Base-by-base conservation (phyloP, 2,113 vertebrate species). In the Nestor notabilis region DNA sequence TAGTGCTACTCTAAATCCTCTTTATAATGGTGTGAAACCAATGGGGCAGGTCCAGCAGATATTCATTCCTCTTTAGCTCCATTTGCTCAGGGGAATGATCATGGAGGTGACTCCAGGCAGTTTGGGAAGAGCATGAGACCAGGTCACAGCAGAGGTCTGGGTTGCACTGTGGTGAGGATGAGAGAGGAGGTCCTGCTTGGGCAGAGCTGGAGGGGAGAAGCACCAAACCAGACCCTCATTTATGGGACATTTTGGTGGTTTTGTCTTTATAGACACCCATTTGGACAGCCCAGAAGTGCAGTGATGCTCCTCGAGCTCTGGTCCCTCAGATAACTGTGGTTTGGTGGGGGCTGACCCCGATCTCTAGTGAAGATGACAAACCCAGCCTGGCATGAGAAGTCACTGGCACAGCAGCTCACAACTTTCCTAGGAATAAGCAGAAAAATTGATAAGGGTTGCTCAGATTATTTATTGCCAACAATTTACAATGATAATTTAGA, bases 91-190 rank as follows among this genome's bases (percentile, higher is more conserved):
- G 39, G 0, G 8, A 33, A 39, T 11, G 2, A 14, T 18, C 5
- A 0, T 5, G 1, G 79, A 9, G 39, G 33, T 14, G 75, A 10
- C 83, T 24, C 9, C 0, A 41, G 78, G 86, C 61, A 17, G 31
- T 1, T 52, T 6, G 25, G 89, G 77, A 19, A 2, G 17, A 29
- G 39, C 9, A 1, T 0, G 19, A 23, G 5, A 5, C 1, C 17
- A 5, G 33, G 21, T 37, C 5, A 1, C 18, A 17, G 90, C 44
- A 19, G 65, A 17, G 61, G 28, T 2, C 21, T 2, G 25, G 72
- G 25, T 3, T 5, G 2, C 1, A 4, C 4, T 4, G 29, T 7
- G 65, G 6, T 0, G n/a, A 15, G 63, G 63, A 13, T 3, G 50
- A 24, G 75, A 2, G 46, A 7, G 5, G 31, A 69, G 31, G 14